Base-by-base conservation (phyloP, 2,113 vertebrate genomes). In the Mesoclemmys tuberculata region DNA sequence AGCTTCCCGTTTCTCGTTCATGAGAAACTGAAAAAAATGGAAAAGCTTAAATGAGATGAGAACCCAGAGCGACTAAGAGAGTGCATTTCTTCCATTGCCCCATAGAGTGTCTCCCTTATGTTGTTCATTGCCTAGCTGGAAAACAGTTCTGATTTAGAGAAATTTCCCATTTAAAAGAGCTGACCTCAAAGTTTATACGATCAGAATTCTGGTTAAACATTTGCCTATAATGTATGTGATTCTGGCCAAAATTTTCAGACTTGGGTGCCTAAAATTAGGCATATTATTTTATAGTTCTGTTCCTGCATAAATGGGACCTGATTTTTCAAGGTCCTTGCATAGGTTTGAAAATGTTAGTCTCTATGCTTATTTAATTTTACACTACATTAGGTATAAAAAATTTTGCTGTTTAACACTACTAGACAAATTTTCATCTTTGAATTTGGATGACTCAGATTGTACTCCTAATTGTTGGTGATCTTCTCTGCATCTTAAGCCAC, bases 71-170 rank as follows among this genome's bases (percentile, higher is more conserved):
- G 48, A 1, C 0, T 21, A 68, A 86, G 79, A 91, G 93, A 90
- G 68, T 96, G 94, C 91, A 82, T 95, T 96, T 95, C 95, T 90
- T 87, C 75, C 55, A 48, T 89, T 96, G 93, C 86, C 93, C 97
- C 97, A 97, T 95, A 91, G 77, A 82, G 92, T 81, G 96, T 96
- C 93, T 58, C 86, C 84, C 81, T 92, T 93, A 93, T 93, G 75
- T 90, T 92, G 18, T 35, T 87, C 4, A 2, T 26, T 74, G 41
- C 31, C 79, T n/a, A 80, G 58, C 31, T 87, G 58, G 18, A 2
- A 0, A 85, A 52, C 80, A 49, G 56, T 82, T 84, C 78, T 31
- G 75, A 58, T 48, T 49, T 18, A 82, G 31, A 22, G 49, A 7
- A 22, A 26, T 41, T 52, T 31, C 31, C 85, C 49, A 21, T 90